Evolutionary conservation across 2,797 vertebrate genomes (phyloP).

Genomic region (Coluber constrictor): DNA sequence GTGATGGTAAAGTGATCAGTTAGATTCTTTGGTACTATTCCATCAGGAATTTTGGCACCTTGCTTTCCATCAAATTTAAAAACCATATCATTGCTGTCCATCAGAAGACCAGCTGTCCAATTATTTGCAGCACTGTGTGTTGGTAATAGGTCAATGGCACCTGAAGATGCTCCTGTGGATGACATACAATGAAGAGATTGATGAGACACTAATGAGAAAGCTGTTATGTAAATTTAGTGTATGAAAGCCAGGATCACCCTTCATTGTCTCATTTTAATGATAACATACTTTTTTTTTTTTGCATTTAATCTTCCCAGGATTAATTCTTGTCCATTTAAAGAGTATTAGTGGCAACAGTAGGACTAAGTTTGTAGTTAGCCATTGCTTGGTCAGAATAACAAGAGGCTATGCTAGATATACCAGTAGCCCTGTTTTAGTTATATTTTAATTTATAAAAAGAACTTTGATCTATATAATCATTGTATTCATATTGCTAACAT

Average conservation of each 20-base stretch:
- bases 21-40: conserved; percentile 91
- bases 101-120: conserved; percentile 88
- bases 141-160: conserved; percentile 91
- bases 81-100: conserved; percentile 87
- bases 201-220: conserved; percentile 31
- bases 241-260: neutral
- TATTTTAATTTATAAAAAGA: neutral
- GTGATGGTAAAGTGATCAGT: conserved; percentile 95
- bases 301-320: neutral
- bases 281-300: neutral
- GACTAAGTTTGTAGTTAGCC: neutral
- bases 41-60: conserved; percentile 91
- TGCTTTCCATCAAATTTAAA: conserved; percentile 93
- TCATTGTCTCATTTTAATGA: neutral
- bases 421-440: neutral
- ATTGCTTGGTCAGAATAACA: neutral
- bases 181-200: neutral
- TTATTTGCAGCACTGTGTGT: conserved; percentile 82
- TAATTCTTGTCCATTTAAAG: neutral
- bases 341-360: neutral
- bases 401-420: neutral
- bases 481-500: neutral
- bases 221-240: conserved; percentile 12
- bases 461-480: neutral
- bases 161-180: conserved; percentile 86